These are phyloP conservation scores for Spodoptera litura DNA, from an alignment of 1,140 invertebrate genomes.

Conservation along the genomic window DNA sequence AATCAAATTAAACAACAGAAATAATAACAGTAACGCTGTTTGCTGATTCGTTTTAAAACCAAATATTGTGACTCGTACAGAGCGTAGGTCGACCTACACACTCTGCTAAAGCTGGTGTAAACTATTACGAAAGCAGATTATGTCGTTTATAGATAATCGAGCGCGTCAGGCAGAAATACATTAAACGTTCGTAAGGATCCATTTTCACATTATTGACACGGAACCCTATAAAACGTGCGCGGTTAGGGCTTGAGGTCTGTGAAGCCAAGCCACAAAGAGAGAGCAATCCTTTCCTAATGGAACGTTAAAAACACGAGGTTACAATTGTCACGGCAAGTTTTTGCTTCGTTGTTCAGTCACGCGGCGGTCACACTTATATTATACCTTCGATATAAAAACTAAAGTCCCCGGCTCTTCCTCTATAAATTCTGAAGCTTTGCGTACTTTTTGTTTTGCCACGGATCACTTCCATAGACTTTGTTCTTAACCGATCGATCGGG, in stretches of 20 bases:
- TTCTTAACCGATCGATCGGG: constrained; percentile 11
- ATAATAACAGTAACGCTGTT: too few relatives aligned
- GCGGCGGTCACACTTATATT: constrained; percentile 44
- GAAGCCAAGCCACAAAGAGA: constrained; percentile 38
- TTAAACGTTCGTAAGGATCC: constrained; percentile 35
- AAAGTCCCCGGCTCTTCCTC: constrained; percentile 20
- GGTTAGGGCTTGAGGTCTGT: constrained; percentile 38
- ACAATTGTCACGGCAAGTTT: constrained; percentile 39
- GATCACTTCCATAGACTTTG: constrained; percentile 19
- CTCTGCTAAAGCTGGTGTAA: not conserved
- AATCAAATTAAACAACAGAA: too few relatives aligned
- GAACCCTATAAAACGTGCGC: constrained; percentile 40
- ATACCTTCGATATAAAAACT: constrained; percentile 34
- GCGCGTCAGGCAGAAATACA: constrained; percentile 32
- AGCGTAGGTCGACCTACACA: too few relatives aligned
- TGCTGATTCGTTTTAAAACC: too few relatives aligned
- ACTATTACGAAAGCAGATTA: constrained; percentile 9
- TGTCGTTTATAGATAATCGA: constrained; percentile 34
- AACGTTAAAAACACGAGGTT: constrained; percentile 39
- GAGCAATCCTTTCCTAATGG: constrained; percentile 42
- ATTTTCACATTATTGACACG: constrained; percentile 40
- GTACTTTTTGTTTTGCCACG: constrained; percentile 32
- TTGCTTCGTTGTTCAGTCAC: constrained; percentile 40
- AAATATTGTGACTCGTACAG: too few relatives aligned
- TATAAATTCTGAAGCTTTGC: constrained; percentile 25